Evolutionary conservation across 2,113 vertebrate genomes (phyloP).

Genomic region (Crocuta crocuta): DNA sequence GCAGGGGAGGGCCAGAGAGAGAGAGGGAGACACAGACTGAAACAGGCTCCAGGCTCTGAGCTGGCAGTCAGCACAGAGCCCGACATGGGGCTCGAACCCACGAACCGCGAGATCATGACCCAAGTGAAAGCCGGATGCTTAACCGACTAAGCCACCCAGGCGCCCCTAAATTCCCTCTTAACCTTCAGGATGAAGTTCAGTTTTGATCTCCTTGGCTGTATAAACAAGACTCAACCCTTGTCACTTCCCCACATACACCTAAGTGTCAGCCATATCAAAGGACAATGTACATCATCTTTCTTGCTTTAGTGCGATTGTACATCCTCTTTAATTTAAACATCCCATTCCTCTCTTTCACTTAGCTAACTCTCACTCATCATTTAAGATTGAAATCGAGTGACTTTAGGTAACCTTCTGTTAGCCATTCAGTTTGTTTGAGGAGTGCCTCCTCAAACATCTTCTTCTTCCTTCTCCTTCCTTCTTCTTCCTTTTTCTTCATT

Average conservation of each 20-base stretch:
- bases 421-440: neutral
- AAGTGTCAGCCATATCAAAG: neutral
- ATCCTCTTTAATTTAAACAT: neutral
- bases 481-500: no score
- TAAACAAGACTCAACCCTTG: neutral
- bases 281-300: neutral
- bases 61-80: no score
- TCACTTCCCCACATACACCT: neutral
- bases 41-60: no score
- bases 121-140: no score
- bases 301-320: neutral
- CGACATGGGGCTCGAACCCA: no score
- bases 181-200: neutral
- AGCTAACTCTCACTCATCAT: neutral
- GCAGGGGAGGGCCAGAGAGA: no score
- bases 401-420: neutral
- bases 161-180: neutral
- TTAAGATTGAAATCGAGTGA: neutral
- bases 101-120: no score
- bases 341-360: neutral
- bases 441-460: neutral
- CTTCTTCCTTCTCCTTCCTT: no score
- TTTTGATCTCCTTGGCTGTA: neutral
- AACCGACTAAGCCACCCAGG: no score
- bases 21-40: no score